Percentiles rank a stretch among this genome's conserved stretches.
phyloP scores from a whole-genome alignment of 2,888 invertebrate genomes.

The Protophormia terraenovae region DNA sequence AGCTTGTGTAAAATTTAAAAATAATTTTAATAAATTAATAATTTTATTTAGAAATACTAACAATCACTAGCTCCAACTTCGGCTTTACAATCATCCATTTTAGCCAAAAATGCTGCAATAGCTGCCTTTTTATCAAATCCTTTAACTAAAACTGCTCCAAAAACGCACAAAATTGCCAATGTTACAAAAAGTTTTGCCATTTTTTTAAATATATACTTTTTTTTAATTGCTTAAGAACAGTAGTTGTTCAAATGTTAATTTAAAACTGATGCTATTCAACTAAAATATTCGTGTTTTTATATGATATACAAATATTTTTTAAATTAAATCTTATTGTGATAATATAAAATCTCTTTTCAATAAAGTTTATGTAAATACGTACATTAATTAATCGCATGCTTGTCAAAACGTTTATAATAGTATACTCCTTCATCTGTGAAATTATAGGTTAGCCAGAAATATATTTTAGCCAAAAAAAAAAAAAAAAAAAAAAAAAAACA shows the following conservation, averaged over 20 bases:
- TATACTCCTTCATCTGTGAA: constrained; percentile 74
- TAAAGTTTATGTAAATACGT: background rate
- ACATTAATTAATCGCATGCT: background rate
- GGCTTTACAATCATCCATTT: constrained; percentile 72
- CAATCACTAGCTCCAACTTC: constrained; percentile 75
- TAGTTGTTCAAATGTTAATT: background rate
- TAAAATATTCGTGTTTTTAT: background rate
- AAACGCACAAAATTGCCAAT: constrained; percentile 45
- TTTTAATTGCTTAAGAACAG: background rate
- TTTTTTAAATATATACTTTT: constrained; percentile 7
- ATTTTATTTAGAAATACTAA: constrained; percentile 18
- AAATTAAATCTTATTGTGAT: background rate
- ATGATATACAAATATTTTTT: background rate
- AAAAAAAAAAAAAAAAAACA: too few species aligned
- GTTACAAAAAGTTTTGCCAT: constrained; percentile 59
- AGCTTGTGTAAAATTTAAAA: too few species aligned
- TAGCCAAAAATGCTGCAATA: constrained; percentile 69
- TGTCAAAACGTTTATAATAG: background rate
- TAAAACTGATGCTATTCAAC: background rate
- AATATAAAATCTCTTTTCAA: background rate
- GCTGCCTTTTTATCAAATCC: constrained; percentile 71
- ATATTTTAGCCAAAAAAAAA: background rate
- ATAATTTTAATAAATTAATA: too few species aligned
- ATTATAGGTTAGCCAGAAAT: constrained; percentile 69
- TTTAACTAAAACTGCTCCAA: constrained; percentile 51